Conservation (phyloP, 1,140 invertebrate genomes). For the Nilaparvata lugens region DNA sequence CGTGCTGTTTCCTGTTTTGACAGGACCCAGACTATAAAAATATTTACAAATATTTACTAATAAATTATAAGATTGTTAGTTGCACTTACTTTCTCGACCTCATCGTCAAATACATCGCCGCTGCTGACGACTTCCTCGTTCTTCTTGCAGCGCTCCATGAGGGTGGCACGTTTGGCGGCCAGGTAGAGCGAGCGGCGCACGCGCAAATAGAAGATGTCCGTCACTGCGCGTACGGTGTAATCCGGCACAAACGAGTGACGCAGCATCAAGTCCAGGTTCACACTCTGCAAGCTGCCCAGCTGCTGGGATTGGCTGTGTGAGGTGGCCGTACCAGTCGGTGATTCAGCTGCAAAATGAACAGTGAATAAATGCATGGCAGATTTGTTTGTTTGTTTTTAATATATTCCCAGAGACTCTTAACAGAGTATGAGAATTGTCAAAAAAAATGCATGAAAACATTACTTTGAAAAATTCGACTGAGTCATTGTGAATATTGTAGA, state of each 20-base stretch:
- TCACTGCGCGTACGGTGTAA: constrained; percentile 78
- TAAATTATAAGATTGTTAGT: no score
- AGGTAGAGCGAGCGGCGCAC: constrained; percentile 73
- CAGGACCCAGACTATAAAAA: no score
- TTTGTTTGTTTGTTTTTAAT: no score
- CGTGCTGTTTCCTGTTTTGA: no score
- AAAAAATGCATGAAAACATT: no score
- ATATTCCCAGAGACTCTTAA: no score
- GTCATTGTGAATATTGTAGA: no score
- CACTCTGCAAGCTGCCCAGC: constrained; percentile 63
- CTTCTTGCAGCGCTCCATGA: constrained; percentile 59
- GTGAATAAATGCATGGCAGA: no score
- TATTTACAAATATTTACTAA: no score
- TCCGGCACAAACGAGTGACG: constrained; percentile 82
- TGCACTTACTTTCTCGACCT: constrained; percentile 57
- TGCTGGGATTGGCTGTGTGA: constrained; percentile 31
- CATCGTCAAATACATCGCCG: constrained; percentile 58
- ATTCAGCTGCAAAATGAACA: constrained; percentile 36
- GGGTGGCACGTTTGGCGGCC: constrained; percentile 78
- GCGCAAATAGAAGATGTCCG: constrained; percentile 73
- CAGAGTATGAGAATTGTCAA: no score
- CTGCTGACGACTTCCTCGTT: constrained; percentile 35
- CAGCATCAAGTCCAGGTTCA: constrained; percentile 66
- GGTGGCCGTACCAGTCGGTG: constrained; percentile 40
- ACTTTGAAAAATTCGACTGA: no score